Evolutionary conservation across 1,140 invertebrate genomes (phyloP), one percentile per base, ranked within the genome.

Genomic region (Caenorhabditis remanei): DNA sequence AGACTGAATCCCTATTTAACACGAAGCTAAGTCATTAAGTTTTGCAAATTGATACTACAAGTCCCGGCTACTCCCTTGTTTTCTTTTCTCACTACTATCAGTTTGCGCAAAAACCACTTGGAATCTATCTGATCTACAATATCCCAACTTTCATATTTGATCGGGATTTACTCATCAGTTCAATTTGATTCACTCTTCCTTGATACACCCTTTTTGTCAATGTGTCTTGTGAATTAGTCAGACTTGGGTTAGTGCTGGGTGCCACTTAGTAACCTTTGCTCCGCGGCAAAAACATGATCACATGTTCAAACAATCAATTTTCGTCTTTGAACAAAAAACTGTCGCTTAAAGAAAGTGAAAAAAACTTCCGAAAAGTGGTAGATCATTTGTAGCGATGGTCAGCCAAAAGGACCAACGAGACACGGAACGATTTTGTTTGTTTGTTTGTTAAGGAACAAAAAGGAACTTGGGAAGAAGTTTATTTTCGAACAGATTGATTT

Each of bases 231-330:
- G 46, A 79, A 50, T 79, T 50, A 79, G 46, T 50, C 71, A 50
- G 50, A 11, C 43, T 46, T 41, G 16, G 11, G n/a, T 41, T 71
- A 79, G 71, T 50, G 46, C 71, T 79, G 71, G 71, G 71, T 79
- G 43, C 43, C 71, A 50, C 46, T 79, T 50, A n/a, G 32, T 79
- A 79, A 50, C 71, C 46, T 79, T 50, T 50, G 71, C 71, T 79
- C 71, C 71, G 71, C 71, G 71, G 71, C 71, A 79, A 50, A n/a
- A 79, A 79, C 46, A 79, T 79, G 71, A 79, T 79, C 71, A 79
- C n/a, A 50, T 79, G 71, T 79, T 32, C 46, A 79, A 79, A 50
- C n/a, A 79, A 41, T 2, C 43, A 24, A n/a, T n/a, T 65, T 71
- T 71, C 32, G 21, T 63, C 61, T 43, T 46, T 43, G 40, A 24